Evolutionary conservation across 2,888 invertebrate genomes (phyloP).

Genomic region (Pyrrhia umbra): DNA sequence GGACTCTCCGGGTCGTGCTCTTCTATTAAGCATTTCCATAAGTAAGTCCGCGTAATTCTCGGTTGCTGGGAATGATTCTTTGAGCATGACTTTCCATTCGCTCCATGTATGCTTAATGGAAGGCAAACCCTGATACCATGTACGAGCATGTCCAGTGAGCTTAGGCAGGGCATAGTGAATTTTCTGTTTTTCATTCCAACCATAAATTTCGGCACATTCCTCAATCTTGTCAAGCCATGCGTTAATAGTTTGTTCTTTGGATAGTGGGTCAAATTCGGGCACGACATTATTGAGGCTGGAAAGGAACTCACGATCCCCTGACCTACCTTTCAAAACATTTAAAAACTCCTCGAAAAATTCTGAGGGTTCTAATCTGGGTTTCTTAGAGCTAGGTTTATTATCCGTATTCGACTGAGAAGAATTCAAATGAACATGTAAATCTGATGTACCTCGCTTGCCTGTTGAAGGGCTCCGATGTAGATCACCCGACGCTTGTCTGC

Average conservation of each 20-base stretch:
- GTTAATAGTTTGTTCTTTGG: slow-evolving; percentile 20
- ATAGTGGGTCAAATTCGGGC: slow-evolving; percentile 15
- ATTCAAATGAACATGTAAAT: neutral
- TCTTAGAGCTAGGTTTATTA: neutral
- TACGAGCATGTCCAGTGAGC: slow-evolving; percentile 48
- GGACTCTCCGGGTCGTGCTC: slow-evolving; percentile 9
- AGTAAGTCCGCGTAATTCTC: slow-evolving; percentile 2
- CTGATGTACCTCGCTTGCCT: neutral
- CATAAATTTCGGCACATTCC: slow-evolving; percentile 10
- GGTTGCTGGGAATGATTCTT: slow-evolving; percentile 1
- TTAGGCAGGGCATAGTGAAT: slow-evolving; percentile 35
- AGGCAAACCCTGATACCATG: slow-evolving; percentile 56
- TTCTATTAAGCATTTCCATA: slow-evolving; percentile 16
- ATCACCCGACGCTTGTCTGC: neutral
- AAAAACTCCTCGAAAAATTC: slow-evolving; percentile 14
- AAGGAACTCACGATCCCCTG: slow-evolving; percentile 4
- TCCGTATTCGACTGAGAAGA: neutral
- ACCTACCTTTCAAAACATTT: slow-evolving; percentile 1
- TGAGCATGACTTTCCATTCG: slow-evolving; percentile 7
- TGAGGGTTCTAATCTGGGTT: neutral
- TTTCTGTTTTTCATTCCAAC: slow-evolving; percentile 2
- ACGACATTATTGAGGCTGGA: slow-evolving; percentile 9
- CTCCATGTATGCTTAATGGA: slow-evolving; percentile 17
- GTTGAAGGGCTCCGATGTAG: neutral
- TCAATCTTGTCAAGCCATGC: slow-evolving; percentile 19